A percentile compares a stretch with the other conserved stretches of the same genome.
Evolutionary conservation across 1,140 invertebrate species (phyloP).

Genomic region (Holcopasites calliopsidis): DNA sequence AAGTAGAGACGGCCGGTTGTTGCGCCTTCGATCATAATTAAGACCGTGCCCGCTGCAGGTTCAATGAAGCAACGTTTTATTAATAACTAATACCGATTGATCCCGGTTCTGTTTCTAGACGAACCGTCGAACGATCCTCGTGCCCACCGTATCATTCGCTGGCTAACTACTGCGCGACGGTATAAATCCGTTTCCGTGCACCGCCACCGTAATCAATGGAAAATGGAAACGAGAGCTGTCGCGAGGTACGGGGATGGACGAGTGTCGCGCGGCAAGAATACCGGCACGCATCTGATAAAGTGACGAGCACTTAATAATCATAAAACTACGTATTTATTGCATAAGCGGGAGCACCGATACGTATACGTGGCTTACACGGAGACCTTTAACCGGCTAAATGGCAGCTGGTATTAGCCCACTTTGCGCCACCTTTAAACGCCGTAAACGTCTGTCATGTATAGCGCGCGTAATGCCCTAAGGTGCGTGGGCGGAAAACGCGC

Average conservation of each 20-base stretch:
- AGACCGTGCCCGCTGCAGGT: too few relatives aligned
- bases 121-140: too few relatives aligned
- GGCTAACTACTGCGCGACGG: too few relatives aligned
- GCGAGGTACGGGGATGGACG: neutral
- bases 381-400: conserved; percentile 57
- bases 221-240: too few relatives aligned
- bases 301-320: conserved; percentile 37
- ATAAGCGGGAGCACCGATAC: conserved; percentile 38
- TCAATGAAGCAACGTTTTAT: too few relatives aligned
- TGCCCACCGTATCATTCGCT: too few relatives aligned
- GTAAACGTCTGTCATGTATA: conserved; percentile 49
- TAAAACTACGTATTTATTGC: conserved; percentile 52
- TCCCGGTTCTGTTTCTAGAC: too few relatives aligned
- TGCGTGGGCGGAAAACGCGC: conserved; percentile 46
- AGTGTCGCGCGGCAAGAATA: neutral
- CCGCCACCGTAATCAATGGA: too few relatives aligned
- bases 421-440: conserved; percentile 53
- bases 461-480: conserved; percentile 45
- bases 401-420: conserved; percentile 57
- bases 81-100: too few relatives aligned
- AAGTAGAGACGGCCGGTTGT: neutral
- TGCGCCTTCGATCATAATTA: neutral
- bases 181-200: too few relatives aligned
- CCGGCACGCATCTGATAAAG: neutral
- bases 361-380: conserved; percentile 48